Conservation (phyloP, 2,797 vertebrate genomes). For the Sebastes trivittatus region DNA sequence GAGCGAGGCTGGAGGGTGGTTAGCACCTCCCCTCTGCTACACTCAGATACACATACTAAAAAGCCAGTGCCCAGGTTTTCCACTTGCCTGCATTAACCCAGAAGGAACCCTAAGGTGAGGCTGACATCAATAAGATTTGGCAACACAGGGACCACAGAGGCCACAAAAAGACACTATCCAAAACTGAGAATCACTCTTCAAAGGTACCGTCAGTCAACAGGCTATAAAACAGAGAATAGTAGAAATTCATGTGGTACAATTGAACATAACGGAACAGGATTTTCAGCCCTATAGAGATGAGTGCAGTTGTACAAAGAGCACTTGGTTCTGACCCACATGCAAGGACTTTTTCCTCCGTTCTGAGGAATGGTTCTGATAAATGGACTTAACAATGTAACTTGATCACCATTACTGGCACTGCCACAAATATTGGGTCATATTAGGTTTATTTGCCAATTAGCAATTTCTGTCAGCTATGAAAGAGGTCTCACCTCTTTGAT, state of each 20-base stretch:
- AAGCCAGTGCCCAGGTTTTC: conserved; percentile 22
- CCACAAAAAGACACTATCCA: neutral
- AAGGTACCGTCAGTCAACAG: neutral
- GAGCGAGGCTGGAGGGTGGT: conserved; percentile 35
- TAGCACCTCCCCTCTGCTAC: conserved; percentile 16
- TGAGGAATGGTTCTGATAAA: no score
- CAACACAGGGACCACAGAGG: neutral
- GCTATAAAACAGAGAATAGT: neutral
- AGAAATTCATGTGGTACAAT: neutral
- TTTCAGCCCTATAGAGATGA: neutral
- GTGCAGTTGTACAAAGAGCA: neutral
- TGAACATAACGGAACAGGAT: neutral
- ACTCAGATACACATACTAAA: conserved; percentile 17
- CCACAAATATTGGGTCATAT: no score
- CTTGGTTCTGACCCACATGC: neutral
- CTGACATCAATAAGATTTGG: conserved; percentile 21
- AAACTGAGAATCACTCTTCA: neutral
- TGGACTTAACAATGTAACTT: no score
- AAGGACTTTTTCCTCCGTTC: neutral
- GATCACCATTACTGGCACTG: no score
- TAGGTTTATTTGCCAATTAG: no score
- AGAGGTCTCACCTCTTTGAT: no score
- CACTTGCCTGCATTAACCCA: conserved; percentile 10
- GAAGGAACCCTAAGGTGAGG: conserved; percentile 19
- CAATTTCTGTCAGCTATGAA: no score